These are phyloP conservation scores for Aphelinus atriplicis DNA, from an alignment of 1,140 invertebrate species.

Conservation along the genomic window DNA sequence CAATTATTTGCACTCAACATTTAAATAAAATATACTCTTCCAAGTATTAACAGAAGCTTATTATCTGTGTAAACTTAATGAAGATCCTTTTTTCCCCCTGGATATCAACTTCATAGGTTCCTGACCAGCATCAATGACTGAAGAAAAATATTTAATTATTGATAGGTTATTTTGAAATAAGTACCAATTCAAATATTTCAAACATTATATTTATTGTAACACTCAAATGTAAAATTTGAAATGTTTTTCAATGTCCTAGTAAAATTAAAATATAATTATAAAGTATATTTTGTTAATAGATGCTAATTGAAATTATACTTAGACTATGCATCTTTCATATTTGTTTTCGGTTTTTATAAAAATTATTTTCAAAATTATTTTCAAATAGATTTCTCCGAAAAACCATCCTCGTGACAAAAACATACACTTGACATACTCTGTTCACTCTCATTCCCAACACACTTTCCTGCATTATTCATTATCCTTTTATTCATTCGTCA, in stretches of 20 bases:
- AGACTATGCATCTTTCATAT: slow-evolving; percentile 4
- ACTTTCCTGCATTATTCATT: slow-evolving; percentile 39
- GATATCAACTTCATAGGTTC: too few relatives aligned
- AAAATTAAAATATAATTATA: slow-evolving; percentile 36
- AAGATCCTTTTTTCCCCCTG: too few relatives aligned
- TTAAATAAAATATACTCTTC: too few relatives aligned
- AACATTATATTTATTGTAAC: slow-evolving; percentile 36
- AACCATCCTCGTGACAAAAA: slow-evolving; percentile 54
- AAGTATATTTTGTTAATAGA: background rate
- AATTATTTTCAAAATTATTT: slow-evolving; percentile 45
- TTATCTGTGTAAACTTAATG: too few relatives aligned
- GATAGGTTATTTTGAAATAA: slow-evolving; percentile 21
- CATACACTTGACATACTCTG: slow-evolving; percentile 49
- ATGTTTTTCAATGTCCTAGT: slow-evolving; percentile 19
- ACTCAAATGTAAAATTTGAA: slow-evolving; percentile 36
- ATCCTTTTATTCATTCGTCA: slow-evolving; percentile 35
- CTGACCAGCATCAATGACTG: too few relatives aligned
- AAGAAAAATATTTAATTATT: too few relatives aligned
- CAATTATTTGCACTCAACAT: background rate
- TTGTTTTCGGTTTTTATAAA: slow-evolving; percentile 24
- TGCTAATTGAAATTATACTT: slow-evolving; percentile 23
- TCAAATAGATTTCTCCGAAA: slow-evolving; percentile 63
- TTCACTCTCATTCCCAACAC: slow-evolving; percentile 46
- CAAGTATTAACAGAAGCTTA: too few relatives aligned
- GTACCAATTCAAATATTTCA: slow-evolving; percentile 35